phyloP scores from a whole-genome alignment of 2,888 invertebrate species.

The Teinopalpus imperialis region DNA sequence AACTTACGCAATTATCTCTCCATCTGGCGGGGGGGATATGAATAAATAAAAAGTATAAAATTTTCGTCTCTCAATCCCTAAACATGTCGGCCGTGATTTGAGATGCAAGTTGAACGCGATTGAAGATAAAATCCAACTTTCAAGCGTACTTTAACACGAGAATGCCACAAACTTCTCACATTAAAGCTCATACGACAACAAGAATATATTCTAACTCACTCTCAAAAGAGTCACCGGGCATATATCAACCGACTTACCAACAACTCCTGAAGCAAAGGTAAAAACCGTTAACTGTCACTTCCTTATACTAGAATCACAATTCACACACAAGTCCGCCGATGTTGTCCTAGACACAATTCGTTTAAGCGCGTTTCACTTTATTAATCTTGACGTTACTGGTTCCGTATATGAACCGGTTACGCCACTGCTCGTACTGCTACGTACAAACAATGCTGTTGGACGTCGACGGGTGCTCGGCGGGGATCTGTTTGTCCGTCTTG shows the following conservation, averaged over 20 bases:
- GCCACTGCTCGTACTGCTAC: conserved; percentile 74
- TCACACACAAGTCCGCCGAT: conserved; percentile 1
- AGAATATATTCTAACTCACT: not conserved
- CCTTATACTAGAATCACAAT: conserved; percentile 27
- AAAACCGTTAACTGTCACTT: conserved; percentile 10
- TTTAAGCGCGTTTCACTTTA: conserved; percentile 45
- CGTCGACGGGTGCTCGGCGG: conserved; percentile 46
- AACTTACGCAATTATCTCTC: conserved; percentile 38
- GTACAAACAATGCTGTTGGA: conserved; percentile 65
- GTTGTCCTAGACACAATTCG: conserved; percentile 24
- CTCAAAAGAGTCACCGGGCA: conserved; percentile 4
- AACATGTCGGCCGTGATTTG: conserved; percentile 4
- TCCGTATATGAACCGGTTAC: conserved; percentile 69
- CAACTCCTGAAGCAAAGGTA: conserved; percentile 8
- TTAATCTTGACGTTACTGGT: conserved; percentile 44
- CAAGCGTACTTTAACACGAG: not conserved
- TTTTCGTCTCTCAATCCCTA: not conserved
- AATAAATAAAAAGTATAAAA: conserved; percentile 33
- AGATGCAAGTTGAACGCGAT: conserved; percentile 13
- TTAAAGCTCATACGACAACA: not conserved
- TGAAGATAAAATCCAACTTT: not conserved
- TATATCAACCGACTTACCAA: conserved; percentile 20
- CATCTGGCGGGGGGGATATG: conserved; percentile 41
- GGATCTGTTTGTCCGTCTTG: conserved; percentile 37
- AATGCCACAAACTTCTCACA: not conserved